These are phyloP conservation scores for Microtus ochrogaster DNA, from an alignment of 2,113 vertebrate species.

Conservation along the genomic window DNA sequence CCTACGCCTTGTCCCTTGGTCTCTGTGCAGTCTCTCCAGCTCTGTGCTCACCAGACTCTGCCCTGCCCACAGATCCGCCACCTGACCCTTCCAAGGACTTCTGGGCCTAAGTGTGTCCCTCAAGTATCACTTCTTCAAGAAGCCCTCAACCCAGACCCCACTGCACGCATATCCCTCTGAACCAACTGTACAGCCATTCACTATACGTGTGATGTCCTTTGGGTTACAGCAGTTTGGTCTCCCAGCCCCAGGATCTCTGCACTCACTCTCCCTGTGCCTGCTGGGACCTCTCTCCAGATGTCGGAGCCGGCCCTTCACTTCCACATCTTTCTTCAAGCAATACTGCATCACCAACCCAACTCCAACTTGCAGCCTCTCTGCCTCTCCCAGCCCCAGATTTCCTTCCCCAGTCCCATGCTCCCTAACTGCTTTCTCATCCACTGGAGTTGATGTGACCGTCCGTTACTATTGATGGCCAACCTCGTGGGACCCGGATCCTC, in stretches of 20 bases:
- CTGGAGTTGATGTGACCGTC: background rate
- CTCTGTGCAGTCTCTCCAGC: background rate
- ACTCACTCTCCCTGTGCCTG: background rate
- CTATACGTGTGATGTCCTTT: background rate
- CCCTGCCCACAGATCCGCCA: background rate
- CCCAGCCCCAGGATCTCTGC: background rate
- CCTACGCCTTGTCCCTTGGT: background rate
- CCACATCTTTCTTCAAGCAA: background rate
- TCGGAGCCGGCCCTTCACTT: background rate
- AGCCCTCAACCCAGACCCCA: background rate
- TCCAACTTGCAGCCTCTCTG: fast-evolving
- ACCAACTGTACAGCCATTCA: background rate
- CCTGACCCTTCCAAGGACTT: background rate
- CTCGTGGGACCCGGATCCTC: background rate
- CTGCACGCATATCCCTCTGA: background rate
- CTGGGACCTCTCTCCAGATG: background rate
- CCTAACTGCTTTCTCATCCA: background rate
- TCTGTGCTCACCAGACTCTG: background rate
- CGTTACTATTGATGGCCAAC: background rate
- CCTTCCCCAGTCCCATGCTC: background rate
- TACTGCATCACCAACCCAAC: background rate
- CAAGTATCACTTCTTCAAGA: background rate
- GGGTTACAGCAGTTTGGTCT: background rate
- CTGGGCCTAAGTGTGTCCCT: background rate
- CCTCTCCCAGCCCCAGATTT: background rate